Percentiles rank a stretch among this genome's conserved stretches.
Conservation (phyloP, 1,140 invertebrate genomes). For the Parapsyche elsis region DNA sequence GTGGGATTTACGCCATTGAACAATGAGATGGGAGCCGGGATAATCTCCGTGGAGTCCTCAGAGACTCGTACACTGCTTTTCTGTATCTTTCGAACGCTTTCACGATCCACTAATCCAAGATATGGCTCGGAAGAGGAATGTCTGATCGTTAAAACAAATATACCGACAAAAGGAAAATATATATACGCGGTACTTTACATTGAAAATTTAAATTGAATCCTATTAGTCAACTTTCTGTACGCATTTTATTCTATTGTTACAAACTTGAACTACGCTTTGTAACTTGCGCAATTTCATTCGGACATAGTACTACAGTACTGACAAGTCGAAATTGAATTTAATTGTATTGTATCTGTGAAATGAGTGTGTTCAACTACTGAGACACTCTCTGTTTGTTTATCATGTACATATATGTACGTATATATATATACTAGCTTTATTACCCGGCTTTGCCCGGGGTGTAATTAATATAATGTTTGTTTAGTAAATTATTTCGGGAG, state of each 20-base stretch:
- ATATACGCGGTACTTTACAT: too few relatives aligned
- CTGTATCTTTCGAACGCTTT: slow-evolving; percentile 3
- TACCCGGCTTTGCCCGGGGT: too few relatives aligned
- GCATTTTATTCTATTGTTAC: too few relatives aligned
- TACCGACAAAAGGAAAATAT: not conserved
- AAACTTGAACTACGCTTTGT: too few relatives aligned
- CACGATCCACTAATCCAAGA: not conserved
- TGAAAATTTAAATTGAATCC: too few relatives aligned
- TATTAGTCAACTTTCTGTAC: too few relatives aligned
- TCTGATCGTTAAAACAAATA: not conserved
- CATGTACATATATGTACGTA: not conserved
- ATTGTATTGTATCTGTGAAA: too few relatives aligned
- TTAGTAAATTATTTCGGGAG: too few relatives aligned
- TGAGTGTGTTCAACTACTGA: not conserved
- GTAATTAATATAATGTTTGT: too few relatives aligned
- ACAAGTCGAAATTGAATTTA: not conserved
- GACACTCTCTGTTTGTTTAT: not conserved
- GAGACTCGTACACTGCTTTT: not conserved
- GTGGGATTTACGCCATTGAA: slow-evolving; percentile 4
- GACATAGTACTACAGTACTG: too few relatives aligned
- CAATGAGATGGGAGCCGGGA: not conserved
- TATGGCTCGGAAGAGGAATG: not conserved
- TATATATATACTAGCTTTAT: too few relatives aligned
- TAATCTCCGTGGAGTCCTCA: not conserved
- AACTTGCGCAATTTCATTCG: too few relatives aligned